Conservation (phyloP, 2,113 vertebrate species). For the Fulmarus glacialis region DNA sequence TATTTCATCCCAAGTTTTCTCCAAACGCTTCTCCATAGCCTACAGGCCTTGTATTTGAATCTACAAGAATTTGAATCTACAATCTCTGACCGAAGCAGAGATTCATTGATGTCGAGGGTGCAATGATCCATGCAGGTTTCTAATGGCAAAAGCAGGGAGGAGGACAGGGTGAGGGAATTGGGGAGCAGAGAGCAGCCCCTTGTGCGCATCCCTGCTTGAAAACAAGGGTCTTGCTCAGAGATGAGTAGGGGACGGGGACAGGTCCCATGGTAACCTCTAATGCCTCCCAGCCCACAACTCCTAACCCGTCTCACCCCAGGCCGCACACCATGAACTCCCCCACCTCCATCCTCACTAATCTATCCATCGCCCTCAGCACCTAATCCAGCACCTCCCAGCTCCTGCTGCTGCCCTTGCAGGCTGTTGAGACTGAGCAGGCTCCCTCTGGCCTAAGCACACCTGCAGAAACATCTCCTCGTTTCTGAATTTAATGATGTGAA, state of each 20-base stretch:
- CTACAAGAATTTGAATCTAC: not conserved
- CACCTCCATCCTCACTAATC: rapidly evolving
- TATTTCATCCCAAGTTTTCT: not conserved
- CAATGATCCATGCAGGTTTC: not conserved
- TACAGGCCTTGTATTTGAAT: not conserved
- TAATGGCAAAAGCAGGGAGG: not conserved
- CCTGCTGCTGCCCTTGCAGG: rapidly evolving
- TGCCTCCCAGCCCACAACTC: not conserved
- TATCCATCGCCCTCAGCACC: rapidly evolving
- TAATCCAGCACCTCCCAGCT: not conserved
- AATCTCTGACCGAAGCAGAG: not conserved
- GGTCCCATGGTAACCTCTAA: too few relatives aligned
- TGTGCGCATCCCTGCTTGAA: not conserved
- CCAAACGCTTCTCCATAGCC: not conserved
- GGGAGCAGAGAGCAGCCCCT: not conserved
- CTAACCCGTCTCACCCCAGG: not conserved
- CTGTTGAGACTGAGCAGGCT: not conserved
- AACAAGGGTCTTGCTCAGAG: not conserved
- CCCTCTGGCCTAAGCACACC: not conserved
- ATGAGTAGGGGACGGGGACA: rapidly evolving
- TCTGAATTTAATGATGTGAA: not conserved
- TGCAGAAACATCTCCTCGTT: not conserved
- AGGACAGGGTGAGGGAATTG: not conserved
- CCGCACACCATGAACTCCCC: too few relatives aligned
- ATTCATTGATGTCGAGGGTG: not conserved